Evolutionary conservation across 2,797 vertebrate species (phyloP).

Genomic region (Channa striata): DNA sequence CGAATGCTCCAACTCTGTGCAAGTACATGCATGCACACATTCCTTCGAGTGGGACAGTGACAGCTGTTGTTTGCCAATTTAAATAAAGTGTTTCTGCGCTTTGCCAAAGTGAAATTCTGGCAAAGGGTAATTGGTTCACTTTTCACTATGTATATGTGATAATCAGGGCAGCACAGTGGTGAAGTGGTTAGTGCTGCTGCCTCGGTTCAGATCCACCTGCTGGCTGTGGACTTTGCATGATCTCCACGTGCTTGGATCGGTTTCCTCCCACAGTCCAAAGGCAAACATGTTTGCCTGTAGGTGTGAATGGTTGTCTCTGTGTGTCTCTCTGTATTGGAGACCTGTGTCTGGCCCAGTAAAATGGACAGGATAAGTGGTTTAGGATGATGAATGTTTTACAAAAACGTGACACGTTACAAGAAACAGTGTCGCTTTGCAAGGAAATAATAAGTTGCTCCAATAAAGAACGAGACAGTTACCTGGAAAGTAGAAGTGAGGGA

Average conservation of each 20-base stretch:
- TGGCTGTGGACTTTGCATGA: no score
- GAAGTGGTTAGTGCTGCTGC: no score
- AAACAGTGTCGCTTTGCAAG: not conserved
- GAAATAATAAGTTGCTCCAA: no score
- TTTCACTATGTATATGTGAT: conserved; percentile 33
- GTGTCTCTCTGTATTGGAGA: no score
- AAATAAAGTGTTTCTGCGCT: conserved; percentile 28
- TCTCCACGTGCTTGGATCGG: no score
- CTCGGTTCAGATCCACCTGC: no score
- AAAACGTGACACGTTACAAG: conserved; percentile 4
- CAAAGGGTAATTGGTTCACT: conserved; percentile 27
- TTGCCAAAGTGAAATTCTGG: conserved; percentile 19
- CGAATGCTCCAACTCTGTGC: conserved; percentile 48
- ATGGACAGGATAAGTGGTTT: no score
- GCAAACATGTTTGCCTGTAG: no score
- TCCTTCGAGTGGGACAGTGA: conserved; percentile 26
- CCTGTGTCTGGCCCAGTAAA: no score
- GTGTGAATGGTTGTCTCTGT: no score
- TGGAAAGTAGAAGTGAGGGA: not conserved
- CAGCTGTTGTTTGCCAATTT: conserved; percentile 41
- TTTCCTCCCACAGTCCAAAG: no score
- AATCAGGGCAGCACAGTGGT: not conserved
- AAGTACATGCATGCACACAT: conserved; percentile 25
- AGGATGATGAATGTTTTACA: not conserved
- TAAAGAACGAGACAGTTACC: not conserved